Percentiles rank a stretch among this genome's conserved stretches.
phyloP scores from a whole-genome alignment of 2,888 invertebrate genomes.

The Stenodera caucasica region DNA sequence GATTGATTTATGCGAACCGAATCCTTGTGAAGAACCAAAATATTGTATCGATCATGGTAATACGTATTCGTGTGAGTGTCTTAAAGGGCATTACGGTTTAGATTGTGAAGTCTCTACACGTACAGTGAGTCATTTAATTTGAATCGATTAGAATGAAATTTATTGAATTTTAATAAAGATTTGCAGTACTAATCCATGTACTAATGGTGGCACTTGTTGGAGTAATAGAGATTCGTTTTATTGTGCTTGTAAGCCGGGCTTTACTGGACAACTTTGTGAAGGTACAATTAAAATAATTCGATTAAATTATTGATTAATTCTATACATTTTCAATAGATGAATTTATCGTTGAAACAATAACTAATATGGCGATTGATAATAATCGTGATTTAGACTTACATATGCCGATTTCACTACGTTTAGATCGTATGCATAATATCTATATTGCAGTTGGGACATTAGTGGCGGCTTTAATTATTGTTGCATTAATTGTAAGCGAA shows the following conservation, averaged over 20 bases:
- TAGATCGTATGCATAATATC: slow-evolving; percentile 72
- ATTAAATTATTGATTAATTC: slow-evolving; percentile 8
- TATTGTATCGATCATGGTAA: slow-evolving; percentile 74
- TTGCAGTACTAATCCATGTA: slow-evolving; percentile 61
- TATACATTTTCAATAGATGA: slow-evolving; percentile 59
- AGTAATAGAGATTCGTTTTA: slow-evolving; percentile 73
- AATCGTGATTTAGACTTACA: slow-evolving; percentile 37
- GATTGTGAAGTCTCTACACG: slow-evolving; percentile 68
- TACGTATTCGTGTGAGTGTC: slow-evolving; percentile 75
- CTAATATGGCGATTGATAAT: slow-evolving; percentile 35
- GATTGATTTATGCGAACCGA: slow-evolving; percentile 71
- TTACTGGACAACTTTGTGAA: slow-evolving; percentile 78
- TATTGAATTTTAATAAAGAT: slow-evolving; percentile 51
- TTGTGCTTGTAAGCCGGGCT: slow-evolving; percentile 80
- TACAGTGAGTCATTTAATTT: slow-evolving; percentile 66
- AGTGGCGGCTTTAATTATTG: slow-evolving; percentile 73
- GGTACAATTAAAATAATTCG: slow-evolving; percentile 47
- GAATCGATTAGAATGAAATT: slow-evolving; percentile 66
- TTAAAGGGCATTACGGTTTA: slow-evolving; percentile 68
- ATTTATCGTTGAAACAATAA: slow-evolving; percentile 69
- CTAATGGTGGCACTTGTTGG: slow-evolving; percentile 78
- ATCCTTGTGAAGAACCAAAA: slow-evolving; percentile 68
- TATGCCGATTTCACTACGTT: slow-evolving; percentile 58
- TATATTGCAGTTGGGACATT: slow-evolving; percentile 79
- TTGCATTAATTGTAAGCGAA: slow-evolving; percentile 66